A percentile compares a stretch with the other conserved stretches of the same genome.
These are phyloP conservation scores for Calliphora vicina DNA, from an alignment of 1,140 invertebrate species.

Conservation along the genomic window DNA sequence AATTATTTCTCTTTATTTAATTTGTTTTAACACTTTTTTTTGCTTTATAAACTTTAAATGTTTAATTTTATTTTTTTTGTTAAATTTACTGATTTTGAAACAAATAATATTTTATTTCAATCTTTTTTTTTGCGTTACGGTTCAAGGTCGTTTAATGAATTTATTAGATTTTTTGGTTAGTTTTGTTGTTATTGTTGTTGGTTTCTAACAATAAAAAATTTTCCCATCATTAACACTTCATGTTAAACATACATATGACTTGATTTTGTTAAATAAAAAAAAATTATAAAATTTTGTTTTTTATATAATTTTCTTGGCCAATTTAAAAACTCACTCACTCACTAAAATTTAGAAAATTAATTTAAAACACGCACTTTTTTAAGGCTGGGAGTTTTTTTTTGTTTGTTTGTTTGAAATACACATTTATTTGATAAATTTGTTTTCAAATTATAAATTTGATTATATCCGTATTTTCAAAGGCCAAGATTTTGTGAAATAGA, in stretches of 20 bases:
- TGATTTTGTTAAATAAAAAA: neutral
- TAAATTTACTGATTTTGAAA: too few relatives aligned
- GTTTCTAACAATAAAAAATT: too few relatives aligned
- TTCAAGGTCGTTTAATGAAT: conserved; percentile 23
- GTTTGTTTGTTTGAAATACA: too few relatives aligned
- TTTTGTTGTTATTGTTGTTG: neutral
- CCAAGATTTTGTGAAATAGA: neutral
- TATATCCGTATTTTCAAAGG: neutral
- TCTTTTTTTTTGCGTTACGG: neutral
- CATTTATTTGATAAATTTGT: too few relatives aligned
- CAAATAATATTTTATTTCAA: neutral
- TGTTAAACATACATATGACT: neutral
- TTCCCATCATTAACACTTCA: neutral
- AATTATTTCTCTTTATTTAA: neutral
- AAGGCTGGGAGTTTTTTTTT: too few relatives aligned
- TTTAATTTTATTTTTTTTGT: neutral
- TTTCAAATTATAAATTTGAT: too few relatives aligned
- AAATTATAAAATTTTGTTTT: neutral
- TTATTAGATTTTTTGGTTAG: neutral
- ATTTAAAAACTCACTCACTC: neutral
- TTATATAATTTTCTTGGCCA: neutral
- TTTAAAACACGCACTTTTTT: too few relatives aligned
- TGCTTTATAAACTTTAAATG: too few relatives aligned
- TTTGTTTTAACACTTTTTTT: neutral
- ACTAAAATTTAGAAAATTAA: neutral